These are phyloP conservation scores for Papilio gigon DNA, from an alignment of 2,888 invertebrate species.

Conservation along the genomic window DNA sequence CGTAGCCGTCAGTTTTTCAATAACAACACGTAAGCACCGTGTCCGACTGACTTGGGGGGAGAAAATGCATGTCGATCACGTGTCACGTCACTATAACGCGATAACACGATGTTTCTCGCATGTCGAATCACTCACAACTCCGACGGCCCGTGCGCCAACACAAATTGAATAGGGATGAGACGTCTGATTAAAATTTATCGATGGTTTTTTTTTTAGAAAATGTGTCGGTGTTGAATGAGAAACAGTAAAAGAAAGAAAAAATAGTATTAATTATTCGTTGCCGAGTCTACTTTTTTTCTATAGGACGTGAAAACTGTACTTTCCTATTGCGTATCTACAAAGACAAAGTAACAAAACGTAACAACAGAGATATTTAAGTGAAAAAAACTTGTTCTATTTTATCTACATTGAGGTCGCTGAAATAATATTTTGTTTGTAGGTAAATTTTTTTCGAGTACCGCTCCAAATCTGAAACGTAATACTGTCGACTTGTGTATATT, in stretches of 20 bases:
- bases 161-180: constrained; percentile 23
- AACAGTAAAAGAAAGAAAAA: no score
- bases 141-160: constrained; percentile 11
- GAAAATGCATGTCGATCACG: constrained; percentile 39
- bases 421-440: constrained; percentile 15
- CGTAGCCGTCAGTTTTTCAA: constrained; percentile 24
- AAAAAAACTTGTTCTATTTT: constrained; percentile 2
- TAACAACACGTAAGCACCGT: constrained; percentile 31
- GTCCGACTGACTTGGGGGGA: constrained; percentile 36
- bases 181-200: constrained; percentile 7
- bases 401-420: constrained; percentile 32
- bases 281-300: background rate
- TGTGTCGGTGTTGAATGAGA: no score
- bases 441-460: constrained; percentile 13
- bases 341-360: constrained; percentile 9
- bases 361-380: constrained; percentile 11
- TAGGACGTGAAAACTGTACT: background rate
- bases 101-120: constrained; percentile 14
- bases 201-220: background rate
- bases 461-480: constrained; percentile 18
- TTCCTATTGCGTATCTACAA: background rate
- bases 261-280: background rate
- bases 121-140: constrained; percentile 34
- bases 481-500: constrained; percentile 1
- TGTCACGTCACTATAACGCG: constrained; percentile 20